These are phyloP conservation scores for Lymantria dispar DNA, from an alignment of 2,888 invertebrate genomes.

Conservation along the genomic window DNA sequence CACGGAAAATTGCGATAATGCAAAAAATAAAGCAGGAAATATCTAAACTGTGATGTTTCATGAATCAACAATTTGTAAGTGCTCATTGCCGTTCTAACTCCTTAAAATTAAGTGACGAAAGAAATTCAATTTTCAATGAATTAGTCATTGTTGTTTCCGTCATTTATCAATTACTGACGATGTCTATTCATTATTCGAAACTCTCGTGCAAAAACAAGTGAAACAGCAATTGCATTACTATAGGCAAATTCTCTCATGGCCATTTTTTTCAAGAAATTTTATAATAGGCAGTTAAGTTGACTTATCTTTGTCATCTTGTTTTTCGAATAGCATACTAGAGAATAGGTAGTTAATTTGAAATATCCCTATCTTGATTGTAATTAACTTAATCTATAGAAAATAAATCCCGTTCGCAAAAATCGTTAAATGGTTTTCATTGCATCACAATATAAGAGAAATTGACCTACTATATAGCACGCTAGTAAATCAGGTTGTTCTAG, in stretches of 20 bases:
- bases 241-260: conserved; percentile 55
- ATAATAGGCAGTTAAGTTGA: conserved; percentile 41
- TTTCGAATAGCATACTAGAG: too few relatives aligned
- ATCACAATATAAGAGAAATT: too few relatives aligned
- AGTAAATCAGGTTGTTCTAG: too few relatives aligned
- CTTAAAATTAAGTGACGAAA: background rate
- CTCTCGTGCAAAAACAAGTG: conserved; percentile 48
- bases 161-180: conserved; percentile 22
- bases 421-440: too few relatives aligned
- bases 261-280: conserved; percentile 41
- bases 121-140: background rate
- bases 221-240: conserved; percentile 51
- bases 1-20: too few relatives aligned
- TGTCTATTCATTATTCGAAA: conserved; percentile 44
- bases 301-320: conserved; percentile 32
- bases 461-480: too few relatives aligned
- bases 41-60: background rate
- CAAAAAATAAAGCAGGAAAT: too few relatives aligned
- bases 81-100: background rate
- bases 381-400: too few relatives aligned
- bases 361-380: too few relatives aligned
- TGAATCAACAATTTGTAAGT: background rate
- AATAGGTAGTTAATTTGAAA: too few relatives aligned
- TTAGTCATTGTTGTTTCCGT: conserved; percentile 9
- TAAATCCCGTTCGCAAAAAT: too few relatives aligned